phyloP scores from a whole-genome alignment of 2,113 vertebrate genomes.

The Nanorana parkeri region DNA sequence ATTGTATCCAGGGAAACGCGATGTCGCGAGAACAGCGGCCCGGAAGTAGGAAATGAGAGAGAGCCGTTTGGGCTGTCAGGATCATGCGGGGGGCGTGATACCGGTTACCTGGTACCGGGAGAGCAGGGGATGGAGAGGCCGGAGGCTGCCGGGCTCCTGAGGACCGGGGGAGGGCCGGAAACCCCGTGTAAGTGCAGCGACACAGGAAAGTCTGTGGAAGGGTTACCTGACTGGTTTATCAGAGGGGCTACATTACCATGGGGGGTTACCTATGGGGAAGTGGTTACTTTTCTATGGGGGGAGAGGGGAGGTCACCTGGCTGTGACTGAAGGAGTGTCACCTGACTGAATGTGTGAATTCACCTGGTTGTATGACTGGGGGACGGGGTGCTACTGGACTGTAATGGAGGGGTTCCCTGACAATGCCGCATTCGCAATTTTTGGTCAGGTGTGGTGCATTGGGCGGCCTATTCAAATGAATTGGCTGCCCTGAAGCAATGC shows the following conservation, averaged over 20 bases:
- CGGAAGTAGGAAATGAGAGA: conserved; percentile 45
- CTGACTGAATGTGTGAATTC: too few relatives aligned
- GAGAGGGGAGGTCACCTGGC: too few relatives aligned
- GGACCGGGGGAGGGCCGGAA: background rate
- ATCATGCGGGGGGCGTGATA: conserved; percentile 28
- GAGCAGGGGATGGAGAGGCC: conserved; percentile 15
- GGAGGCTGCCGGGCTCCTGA: background rate
- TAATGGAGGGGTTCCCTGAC: too few relatives aligned
- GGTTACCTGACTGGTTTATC: background rate
- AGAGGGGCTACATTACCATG: background rate
- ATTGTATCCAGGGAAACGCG: conserved; percentile 21
- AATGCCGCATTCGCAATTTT: too few relatives aligned
- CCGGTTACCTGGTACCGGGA: conserved; percentile 46
- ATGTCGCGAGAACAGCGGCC: background rate
- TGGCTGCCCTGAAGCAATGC: too few relatives aligned
- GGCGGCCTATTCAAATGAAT: too few relatives aligned
- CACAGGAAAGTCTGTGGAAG: background rate
- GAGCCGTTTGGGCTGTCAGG: background rate
- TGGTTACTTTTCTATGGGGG: background rate
- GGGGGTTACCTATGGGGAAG: too few relatives aligned
- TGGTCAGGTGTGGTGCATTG: too few relatives aligned
- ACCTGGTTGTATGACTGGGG: too few relatives aligned
- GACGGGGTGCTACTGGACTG: too few relatives aligned
- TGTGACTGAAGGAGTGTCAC: too few relatives aligned
- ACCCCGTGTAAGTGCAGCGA: background rate